Conservation (phyloP, 2,888 invertebrate species). For the Netelia melanura region DNA sequence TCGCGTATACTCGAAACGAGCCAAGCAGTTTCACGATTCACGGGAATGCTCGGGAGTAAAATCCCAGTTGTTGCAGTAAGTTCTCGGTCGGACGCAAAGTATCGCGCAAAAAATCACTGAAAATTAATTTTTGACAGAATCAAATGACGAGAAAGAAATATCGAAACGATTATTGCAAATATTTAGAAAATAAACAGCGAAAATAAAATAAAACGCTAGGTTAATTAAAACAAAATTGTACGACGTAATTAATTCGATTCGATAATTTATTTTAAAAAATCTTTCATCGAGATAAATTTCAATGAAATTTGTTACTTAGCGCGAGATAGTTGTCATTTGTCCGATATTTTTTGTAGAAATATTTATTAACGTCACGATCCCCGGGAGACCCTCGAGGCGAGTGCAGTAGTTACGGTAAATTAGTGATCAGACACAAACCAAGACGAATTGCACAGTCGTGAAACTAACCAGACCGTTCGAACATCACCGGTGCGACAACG, state of each 20-base stretch:
- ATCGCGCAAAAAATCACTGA: background rate
- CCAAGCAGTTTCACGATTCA: slow-evolving; percentile 4
- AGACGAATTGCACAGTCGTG: background rate
- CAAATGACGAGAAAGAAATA: too few relatives aligned
- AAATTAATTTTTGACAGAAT: background rate
- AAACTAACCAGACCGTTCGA: background rate
- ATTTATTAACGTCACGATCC: too few relatives aligned
- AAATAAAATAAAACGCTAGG: background rate
- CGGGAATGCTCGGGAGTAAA: slow-evolving; percentile 2
- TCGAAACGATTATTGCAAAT: too few relatives aligned
- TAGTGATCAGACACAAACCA: slow-evolving; percentile 30
- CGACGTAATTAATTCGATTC: too few relatives aligned
- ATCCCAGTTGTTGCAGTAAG: background rate
- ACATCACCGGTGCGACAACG: background rate
- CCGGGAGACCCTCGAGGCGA: background rate
- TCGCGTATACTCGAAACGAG: background rate
- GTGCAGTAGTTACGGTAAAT: slow-evolving; percentile 44
- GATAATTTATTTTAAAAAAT: too few relatives aligned
- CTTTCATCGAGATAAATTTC: background rate
- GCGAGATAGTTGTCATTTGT: too few relatives aligned
- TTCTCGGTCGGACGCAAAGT: background rate
- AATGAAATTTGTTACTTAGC: background rate
- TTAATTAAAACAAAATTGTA: too few relatives aligned
- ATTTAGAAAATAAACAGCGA: background rate
- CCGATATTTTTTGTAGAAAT: too few relatives aligned